A percentile compares a stretch with the other conserved stretches of the same genome.
phyloP scores from a whole-genome alignment of 1,140 invertebrate genomes.

The Calliopsis andreniformis region DNA sequence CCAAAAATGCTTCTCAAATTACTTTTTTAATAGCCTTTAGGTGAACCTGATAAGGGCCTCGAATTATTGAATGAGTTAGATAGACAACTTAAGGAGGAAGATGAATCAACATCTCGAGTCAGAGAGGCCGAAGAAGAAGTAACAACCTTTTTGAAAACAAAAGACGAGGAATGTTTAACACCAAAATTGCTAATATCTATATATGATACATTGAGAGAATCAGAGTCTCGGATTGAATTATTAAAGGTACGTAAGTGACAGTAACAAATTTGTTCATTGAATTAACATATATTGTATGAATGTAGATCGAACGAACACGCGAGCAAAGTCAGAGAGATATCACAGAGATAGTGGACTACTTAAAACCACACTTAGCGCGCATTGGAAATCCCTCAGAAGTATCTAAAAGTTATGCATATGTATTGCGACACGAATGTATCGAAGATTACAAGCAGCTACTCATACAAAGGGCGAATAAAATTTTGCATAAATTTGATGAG shows the following conservation, averaged over 20 bases:
- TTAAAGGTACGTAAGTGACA: not conserved
- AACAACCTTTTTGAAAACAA: conserved; percentile 76
- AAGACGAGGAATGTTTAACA: conserved; percentile 76
- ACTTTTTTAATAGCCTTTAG: conserved; percentile 78
- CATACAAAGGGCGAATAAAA: conserved; percentile 81
- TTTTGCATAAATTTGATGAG: conserved; percentile 81
- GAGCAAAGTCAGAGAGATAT: conserved; percentile 68
- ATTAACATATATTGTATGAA: conserved; percentile 18
- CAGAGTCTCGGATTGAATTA: not conserved
- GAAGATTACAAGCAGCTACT: conserved; percentile 82
- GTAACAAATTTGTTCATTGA: not conserved
- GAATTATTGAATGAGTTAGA: conserved; percentile 83
- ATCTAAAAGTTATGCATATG: conserved; percentile 73
- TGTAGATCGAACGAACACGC: not conserved
- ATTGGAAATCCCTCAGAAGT: conserved; percentile 76
- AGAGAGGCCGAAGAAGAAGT: conserved; percentile 81
- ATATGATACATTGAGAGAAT: conserved; percentile 76
- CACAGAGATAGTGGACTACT: conserved; percentile 78
- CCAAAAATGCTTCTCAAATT: too few species aligned
- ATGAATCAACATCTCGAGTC: conserved; percentile 75
- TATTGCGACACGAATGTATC: conserved; percentile 80
- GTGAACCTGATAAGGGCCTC: conserved; percentile 83
- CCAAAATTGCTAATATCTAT: conserved; percentile 80
- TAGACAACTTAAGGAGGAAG: conserved; percentile 81
- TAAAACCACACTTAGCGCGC: conserved; percentile 83